Percentiles rank a stretch among this genome's conserved stretches.
These are phyloP conservation scores for Hypolimnas misippus DNA, from an alignment of 2,888 invertebrate genomes.

Conservation along the genomic window DNA sequence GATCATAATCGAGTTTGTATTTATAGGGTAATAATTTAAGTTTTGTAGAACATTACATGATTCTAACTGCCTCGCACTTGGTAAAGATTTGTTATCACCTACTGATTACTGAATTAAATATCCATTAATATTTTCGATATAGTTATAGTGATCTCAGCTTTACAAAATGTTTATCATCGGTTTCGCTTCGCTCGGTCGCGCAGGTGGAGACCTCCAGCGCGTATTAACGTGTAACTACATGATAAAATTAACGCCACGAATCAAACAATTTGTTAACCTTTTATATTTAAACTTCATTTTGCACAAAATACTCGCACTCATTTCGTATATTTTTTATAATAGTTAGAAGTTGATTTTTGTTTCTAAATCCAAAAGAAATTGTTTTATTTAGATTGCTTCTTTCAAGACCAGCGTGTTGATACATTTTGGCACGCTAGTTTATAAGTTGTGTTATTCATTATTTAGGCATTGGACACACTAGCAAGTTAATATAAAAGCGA, in stretches of 20 bases:
- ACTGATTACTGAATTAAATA: too few species aligned
- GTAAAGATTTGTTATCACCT: too few species aligned
- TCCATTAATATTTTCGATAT: too few species aligned
- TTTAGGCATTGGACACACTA: too few species aligned
- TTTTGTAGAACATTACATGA: too few species aligned
- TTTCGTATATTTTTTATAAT: not conserved
- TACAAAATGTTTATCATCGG: too few species aligned
- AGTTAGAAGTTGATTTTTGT: not conserved
- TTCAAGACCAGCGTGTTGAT: not conserved
- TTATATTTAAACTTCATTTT: not conserved
- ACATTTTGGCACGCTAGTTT: too few species aligned
- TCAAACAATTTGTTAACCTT: conserved; percentile 7
- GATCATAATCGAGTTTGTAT: not conserved
- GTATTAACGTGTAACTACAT: not conserved
- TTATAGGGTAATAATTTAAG: too few species aligned
- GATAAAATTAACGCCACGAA: not conserved
- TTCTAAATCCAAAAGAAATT: not conserved
- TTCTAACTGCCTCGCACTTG: too few species aligned
- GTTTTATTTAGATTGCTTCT: not conserved
- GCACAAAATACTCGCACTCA: not conserved
- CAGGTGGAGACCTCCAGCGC: not conserved
- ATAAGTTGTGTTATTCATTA: too few species aligned
- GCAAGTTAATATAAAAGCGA: not conserved
- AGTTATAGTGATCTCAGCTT: too few species aligned
- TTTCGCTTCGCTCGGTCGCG: not conserved